These are phyloP conservation scores for Oscarella lobularis DNA, from an alignment of 37 sponge, comb jelly and placozoan species.

Conservation along the genomic window DNA sequence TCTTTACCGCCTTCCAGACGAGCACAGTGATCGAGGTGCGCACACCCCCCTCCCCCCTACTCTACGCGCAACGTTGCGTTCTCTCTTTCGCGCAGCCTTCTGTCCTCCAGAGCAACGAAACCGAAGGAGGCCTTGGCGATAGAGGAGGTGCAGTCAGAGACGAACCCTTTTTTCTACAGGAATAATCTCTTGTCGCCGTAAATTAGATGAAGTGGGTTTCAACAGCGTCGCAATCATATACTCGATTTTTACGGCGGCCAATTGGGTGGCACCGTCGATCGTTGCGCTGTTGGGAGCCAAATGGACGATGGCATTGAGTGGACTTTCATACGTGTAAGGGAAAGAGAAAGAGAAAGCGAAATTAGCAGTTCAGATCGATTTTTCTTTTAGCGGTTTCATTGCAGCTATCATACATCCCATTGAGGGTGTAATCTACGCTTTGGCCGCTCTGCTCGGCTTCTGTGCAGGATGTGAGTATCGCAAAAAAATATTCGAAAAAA, in stretches of 20 bases:
- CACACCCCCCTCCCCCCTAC: too few relatives aligned
- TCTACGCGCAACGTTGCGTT: too few relatives aligned
- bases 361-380: too few relatives aligned
- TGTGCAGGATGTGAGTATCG: conserved; percentile 66
- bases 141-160: too few relatives aligned
- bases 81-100: too few relatives aligned
- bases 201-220: conserved; percentile 7
- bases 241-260: conserved; percentile 55
- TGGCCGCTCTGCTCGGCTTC: conserved; percentile 59
- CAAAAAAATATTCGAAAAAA: too few relatives aligned
- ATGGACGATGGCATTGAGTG: conserved; percentile 50
- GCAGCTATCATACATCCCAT: conserved; percentile 63
- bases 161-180: too few relatives aligned
- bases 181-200: too few relatives aligned
- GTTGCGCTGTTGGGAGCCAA: conserved; percentile 69
- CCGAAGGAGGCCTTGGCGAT: too few relatives aligned
- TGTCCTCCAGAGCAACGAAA: too few relatives aligned
- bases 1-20: conserved; percentile 90
- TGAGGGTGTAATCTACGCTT: conserved; percentile 36
- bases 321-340: conserved; percentile 68
- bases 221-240: conserved; percentile 72
- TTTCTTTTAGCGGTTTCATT: too few relatives aligned
- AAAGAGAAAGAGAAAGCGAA: too few relatives aligned
- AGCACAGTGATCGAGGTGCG: conserved; percentile 71
- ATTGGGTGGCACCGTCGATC: conserved; percentile 82